Evolutionary conservation across 2,888 invertebrate genomes (phyloP).

Genomic region (Thumatha senex): DNA sequence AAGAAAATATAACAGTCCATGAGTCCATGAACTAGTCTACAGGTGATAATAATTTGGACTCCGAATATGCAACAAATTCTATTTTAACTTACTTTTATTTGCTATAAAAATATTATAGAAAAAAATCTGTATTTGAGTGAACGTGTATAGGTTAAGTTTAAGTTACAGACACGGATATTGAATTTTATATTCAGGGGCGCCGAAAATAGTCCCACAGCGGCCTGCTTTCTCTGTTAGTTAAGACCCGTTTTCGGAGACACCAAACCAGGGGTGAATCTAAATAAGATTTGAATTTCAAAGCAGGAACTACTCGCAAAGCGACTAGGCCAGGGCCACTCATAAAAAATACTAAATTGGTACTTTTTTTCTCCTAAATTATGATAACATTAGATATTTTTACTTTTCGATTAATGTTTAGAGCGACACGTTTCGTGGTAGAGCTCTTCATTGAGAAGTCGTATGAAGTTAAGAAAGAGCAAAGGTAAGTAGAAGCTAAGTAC

Average conservation of each 20-base stretch:
- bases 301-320: slow-evolving; percentile 38
- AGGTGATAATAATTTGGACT: too few relatives aligned
- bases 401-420: slow-evolving; percentile 28
- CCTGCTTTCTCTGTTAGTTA: slow-evolving; percentile 59
- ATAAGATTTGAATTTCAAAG: slow-evolving; percentile 77
- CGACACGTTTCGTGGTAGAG: not conserved
- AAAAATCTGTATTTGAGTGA: too few relatives aligned
- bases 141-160: slow-evolving; percentile 5
- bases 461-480: too few relatives aligned
- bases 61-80: not conserved
- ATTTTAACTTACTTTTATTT: too few relatives aligned
- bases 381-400: slow-evolving; percentile 27
- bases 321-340: slow-evolving; percentile 25
- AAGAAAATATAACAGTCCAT: too few relatives aligned
- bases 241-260: slow-evolving; percentile 62
- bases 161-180: slow-evolving; percentile 51
- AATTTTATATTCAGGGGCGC: slow-evolving; percentile 70
- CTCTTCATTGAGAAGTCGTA: too few relatives aligned
- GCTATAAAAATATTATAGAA: not conserved
- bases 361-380: slow-evolving; percentile 30
- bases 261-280: slow-evolving; percentile 67
- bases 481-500: too few relatives aligned
- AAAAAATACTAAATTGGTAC: too few relatives aligned
- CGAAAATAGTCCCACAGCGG: slow-evolving; percentile 67
- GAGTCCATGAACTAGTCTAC: too few relatives aligned